A percentile compares a stretch with the other conserved stretches of the same genome.
These are phyloP conservation scores for Cotesia glomerata DNA, from an alignment of 1,140 invertebrate species.

Conservation along the genomic window DNA sequence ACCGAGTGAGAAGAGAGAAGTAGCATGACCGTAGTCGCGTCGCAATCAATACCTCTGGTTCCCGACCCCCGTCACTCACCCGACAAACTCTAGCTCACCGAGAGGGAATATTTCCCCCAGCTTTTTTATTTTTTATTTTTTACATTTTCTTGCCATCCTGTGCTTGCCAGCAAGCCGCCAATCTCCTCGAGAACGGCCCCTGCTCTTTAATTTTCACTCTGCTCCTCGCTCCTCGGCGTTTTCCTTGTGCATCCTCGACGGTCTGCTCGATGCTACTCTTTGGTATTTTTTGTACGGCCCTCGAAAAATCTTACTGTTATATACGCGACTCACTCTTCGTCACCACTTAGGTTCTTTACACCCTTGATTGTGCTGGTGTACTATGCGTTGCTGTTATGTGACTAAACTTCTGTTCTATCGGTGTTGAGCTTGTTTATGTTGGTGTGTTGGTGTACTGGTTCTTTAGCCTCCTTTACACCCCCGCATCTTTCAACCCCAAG, in stretches of 20 bases:
- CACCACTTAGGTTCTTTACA: background rate
- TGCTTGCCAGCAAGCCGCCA: constrained; percentile 36
- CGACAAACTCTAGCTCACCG: constrained; percentile 40
- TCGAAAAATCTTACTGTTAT: background rate
- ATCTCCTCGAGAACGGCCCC: constrained; percentile 24
- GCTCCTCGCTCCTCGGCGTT: background rate
- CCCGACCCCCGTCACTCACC: constrained; percentile 44
- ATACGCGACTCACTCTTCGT: background rate
- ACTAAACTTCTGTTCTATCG: too few relatives aligned
- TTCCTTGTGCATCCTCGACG: constrained; percentile 2
- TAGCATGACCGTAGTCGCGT: constrained; percentile 52
- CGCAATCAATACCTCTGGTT: constrained; percentile 60
- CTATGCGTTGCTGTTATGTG: too few relatives aligned
- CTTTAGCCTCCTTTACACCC: background rate
- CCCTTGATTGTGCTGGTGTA: background rate
- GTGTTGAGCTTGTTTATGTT: too few relatives aligned
- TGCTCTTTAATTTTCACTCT: background rate
- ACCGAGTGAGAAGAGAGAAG: constrained; percentile 8
- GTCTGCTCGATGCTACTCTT: too few relatives aligned
- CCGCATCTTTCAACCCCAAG: background rate
- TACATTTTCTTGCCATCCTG: constrained; percentile 33
- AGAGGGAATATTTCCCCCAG: constrained; percentile 44
- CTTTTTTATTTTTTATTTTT: constrained; percentile 15
- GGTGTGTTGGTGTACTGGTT: constrained; percentile 6
- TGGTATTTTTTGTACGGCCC: background rate